Conservation (phyloP, 2,113 vertebrate species). For the Mesitornis unicolor region DNA sequence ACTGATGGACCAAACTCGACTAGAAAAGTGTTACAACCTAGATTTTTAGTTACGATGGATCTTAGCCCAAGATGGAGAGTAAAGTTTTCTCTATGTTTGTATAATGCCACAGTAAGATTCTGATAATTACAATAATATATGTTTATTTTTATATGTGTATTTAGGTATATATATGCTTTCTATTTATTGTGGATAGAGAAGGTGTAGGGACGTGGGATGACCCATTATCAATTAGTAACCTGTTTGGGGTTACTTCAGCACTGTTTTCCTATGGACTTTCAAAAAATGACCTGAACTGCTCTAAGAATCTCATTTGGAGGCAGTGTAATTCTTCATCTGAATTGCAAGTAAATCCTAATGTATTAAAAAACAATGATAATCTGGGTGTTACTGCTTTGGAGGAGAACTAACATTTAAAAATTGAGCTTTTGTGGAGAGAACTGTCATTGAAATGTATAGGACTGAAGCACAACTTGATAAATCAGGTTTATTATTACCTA, state of each 20-base stretch:
- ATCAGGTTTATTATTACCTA: constrained; percentile 3
- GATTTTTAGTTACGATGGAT: fast-evolving
- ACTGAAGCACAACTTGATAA: background rate
- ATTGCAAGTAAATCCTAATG: background rate
- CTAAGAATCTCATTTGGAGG: background rate
- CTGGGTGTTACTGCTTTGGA: background rate
- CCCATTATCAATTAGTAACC: background rate
- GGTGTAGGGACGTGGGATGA: background rate
- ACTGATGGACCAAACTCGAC: background rate
- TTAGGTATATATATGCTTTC: background rate
- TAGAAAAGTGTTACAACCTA: background rate
- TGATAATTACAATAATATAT: background rate
- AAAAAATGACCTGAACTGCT: background rate
- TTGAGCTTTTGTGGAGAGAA: background rate
- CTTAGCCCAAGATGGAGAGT: background rate
- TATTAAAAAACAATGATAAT: background rate
- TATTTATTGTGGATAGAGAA: background rate
- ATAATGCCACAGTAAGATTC: background rate
- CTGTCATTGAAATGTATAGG: background rate
- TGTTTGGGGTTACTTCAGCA: background rate
- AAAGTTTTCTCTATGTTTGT: background rate
- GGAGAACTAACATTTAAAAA: background rate
- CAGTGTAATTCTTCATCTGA: background rate
- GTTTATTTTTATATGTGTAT: background rate
- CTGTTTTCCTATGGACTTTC: background rate